Evolutionary conservation across 2,888 invertebrate species (phyloP), one percentile per base, ranked within the genome.

Genomic region (Uloborus plumipes): DNA sequence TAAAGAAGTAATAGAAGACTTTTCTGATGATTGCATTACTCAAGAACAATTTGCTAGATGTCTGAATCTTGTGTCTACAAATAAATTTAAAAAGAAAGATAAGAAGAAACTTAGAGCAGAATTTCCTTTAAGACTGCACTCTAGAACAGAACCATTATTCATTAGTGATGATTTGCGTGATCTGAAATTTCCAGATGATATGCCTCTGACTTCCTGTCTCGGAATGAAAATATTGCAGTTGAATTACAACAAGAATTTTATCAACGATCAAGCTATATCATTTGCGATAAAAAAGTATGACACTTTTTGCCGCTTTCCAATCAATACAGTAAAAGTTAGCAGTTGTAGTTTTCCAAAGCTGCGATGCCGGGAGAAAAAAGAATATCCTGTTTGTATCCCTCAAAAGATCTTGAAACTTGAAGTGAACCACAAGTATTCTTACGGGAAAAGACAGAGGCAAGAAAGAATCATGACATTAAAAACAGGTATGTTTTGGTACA

Each of bases 31-130:
- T 14, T 59, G 51, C 20, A 59, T 72, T 13, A 69, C 67, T 15
- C 53, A 20, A 20, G 79, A 73, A n/a, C 53, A 67, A n/a, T 80
- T 80, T 53, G 53, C 62, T 39, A 73, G 67, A 51, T 80, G 73
- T 31, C 22, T 80, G 2, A 62, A 73, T 31, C 61, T 80, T 6
- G 50, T 80, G 11, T 39, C 79, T 9, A 55, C 9, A 14, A 58
- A 67, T n/a, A 72, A 39, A n/a, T 22, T 80, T 1, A 53, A 53
- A 39, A 53, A 50, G 20, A 49, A 62, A 22, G 13, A 26, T 18
- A 4, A n/a, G 4, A 51, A 61, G 14, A 20, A 61, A 18, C 26
- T 80, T n/a, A 7, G 31, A 14, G 26, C 53, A 6, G 73, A 67
- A 20, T 80, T 51, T 47, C 79, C 79, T 18, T 31, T 80, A 2